Percentiles rank a stretch among this genome's conserved stretches.
phyloP scores from a whole-genome alignment of 2,888 invertebrate species.

The Acleris emargana region DNA sequence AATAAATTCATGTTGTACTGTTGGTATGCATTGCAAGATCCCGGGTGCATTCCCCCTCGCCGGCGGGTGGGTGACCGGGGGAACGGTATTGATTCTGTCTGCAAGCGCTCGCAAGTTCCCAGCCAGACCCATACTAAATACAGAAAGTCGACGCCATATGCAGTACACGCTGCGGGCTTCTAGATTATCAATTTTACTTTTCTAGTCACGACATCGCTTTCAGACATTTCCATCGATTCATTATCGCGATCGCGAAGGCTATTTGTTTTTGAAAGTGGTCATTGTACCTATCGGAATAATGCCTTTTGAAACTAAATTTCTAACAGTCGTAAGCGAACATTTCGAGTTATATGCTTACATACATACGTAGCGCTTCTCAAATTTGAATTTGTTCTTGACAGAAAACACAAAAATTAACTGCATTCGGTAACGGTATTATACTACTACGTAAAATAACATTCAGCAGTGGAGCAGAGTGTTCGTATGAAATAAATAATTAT shows the following conservation, averaged over 20 bases:
- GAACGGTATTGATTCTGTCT: constrained; percentile 76
- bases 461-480: too few relatives aligned
- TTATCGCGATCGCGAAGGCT: constrained; percentile 52
- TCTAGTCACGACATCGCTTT: constrained; percentile 63
- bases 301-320: background rate
- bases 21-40: constrained; percentile 38
- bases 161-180: constrained; percentile 45
- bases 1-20: constrained; percentile 21
- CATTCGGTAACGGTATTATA: too few relatives aligned
- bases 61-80: constrained; percentile 54
- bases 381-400: background rate
- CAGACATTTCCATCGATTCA: constrained; percentile 57
- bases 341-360: background rate
- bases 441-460: too few relatives aligned
- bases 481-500: too few relatives aligned
- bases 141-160: constrained; percentile 59
- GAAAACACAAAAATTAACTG: background rate
- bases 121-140: constrained; percentile 58
- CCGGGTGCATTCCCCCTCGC: constrained; percentile 59
- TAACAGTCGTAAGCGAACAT: background rate
- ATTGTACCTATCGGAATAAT: background rate
- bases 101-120: constrained; percentile 46
- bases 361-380: background rate
- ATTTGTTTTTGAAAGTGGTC: constrained; percentile 40
- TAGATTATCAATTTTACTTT: constrained; percentile 54